These are phyloP conservation scores for Darwinula stevensoni DNA, from an alignment of 2,888 invertebrate genomes.

Conservation along the genomic window DNA sequence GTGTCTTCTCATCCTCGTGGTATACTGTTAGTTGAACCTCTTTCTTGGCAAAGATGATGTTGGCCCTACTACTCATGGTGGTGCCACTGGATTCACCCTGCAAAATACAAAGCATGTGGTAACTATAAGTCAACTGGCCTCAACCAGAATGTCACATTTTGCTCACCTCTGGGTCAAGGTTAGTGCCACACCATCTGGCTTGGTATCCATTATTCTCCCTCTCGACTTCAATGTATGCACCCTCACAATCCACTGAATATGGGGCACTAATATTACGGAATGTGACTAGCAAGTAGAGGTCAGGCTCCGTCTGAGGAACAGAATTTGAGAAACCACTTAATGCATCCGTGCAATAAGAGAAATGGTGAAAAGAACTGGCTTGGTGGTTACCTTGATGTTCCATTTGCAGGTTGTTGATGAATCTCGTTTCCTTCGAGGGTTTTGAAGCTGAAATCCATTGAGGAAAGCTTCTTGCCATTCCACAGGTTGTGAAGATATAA, in stretches of 20 bases:
- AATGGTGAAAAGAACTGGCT: too few species aligned
- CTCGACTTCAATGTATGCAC: conserved; percentile 12
- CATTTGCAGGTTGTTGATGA: too few species aligned
- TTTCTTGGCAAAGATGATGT: conserved; percentile 11
- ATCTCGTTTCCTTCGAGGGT: too few species aligned
- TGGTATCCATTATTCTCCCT: conserved; percentile 12
- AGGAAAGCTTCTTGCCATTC: too few species aligned
- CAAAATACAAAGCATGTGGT: too few species aligned
- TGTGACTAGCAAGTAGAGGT: conserved; percentile 11
- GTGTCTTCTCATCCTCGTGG: conserved; percentile 8
- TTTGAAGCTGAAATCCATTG: too few species aligned
- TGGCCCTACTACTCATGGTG: conserved; percentile 9
- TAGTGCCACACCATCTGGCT: conserved; percentile 12
- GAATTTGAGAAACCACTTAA: background rate
- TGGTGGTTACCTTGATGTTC: too few species aligned
- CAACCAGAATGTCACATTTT: conserved; percentile 4
- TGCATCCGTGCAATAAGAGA: too few species aligned
- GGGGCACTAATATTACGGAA: conserved; percentile 12
- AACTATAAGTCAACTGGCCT: too few species aligned
- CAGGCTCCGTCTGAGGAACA: conserved; percentile 10
- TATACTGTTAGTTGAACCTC: conserved; percentile 10
- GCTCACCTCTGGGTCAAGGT: conserved; percentile 10
- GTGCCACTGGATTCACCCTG: too few species aligned
- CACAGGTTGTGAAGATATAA: too few species aligned
- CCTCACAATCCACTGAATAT: conserved; percentile 11